Evolutionary conservation across 2,113 vertebrate species (phyloP).

Genomic region (Petrocephalus microphthalmus): DNA sequence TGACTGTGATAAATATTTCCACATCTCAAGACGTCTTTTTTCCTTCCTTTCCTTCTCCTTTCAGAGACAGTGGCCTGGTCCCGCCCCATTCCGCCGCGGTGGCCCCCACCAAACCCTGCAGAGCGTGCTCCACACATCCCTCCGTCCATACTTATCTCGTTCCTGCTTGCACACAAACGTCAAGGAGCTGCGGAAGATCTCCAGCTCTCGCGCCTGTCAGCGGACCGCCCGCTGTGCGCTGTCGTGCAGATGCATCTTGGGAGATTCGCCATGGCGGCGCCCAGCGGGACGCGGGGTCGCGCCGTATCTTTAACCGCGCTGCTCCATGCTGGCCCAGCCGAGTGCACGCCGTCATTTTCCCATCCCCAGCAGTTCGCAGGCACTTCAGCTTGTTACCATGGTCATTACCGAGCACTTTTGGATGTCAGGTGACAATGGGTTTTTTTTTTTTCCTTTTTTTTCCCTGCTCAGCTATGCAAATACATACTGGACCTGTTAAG

Average conservation of each 20-base stretch:
- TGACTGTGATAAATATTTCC: slow-evolving; percentile 39
- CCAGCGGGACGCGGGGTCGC: background rate
- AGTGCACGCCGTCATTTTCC: background rate
- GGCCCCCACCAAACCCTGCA: slow-evolving; percentile 25
- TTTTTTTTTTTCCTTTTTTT: background rate
- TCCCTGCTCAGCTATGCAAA: background rate
- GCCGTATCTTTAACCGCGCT: background rate
- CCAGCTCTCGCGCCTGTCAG: background rate
- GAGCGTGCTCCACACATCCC: background rate
- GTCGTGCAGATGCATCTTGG: slow-evolving; percentile 4
- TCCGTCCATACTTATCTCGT: background rate
- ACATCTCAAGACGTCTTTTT: slow-evolving; percentile 25
- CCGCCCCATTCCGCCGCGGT: slow-evolving; percentile 25
- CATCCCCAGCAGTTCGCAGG: background rate
- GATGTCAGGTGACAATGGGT: background rate
- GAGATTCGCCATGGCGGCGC: background rate
- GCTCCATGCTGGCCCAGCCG: background rate
- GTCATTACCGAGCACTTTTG: slow-evolving; percentile 2
- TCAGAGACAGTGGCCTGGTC: slow-evolving; percentile 22
- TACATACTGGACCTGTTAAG: background rate
- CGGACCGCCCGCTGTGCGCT: background rate
- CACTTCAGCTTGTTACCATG: background rate
- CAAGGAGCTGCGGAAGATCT: slow-evolving; percentile 4
- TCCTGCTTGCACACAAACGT: background rate
- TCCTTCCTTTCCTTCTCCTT: background rate